Conservation (phyloP, 2,113 vertebrate species). For the Peucedramus taeniatus region DNA sequence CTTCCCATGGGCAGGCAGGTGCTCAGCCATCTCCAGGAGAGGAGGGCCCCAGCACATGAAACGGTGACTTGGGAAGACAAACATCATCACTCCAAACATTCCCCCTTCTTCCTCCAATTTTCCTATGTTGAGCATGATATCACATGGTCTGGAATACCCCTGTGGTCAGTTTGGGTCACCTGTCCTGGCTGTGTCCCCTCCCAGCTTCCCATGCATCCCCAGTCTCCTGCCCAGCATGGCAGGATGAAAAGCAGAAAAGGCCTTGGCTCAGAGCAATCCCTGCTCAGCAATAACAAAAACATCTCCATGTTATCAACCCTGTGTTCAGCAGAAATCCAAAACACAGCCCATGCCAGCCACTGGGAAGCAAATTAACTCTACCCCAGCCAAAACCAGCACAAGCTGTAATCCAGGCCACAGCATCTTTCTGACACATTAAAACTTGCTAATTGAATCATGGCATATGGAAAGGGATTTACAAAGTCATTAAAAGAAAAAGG, state of each 20-base stretch:
- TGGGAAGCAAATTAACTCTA: not conserved
- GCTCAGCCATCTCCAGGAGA: not conserved
- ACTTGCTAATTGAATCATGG: not conserved
- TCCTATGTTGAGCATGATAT: not conserved
- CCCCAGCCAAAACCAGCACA: not conserved
- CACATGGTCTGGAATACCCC: not conserved
- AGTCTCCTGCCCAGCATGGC: not conserved
- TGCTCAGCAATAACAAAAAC: not conserved
- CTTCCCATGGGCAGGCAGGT: not conserved
- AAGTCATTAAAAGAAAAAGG: not conserved
- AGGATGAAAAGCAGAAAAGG: not conserved
- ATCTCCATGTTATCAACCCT: not conserved
- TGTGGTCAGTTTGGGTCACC: not conserved
- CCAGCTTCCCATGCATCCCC: not conserved
- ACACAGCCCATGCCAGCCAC: not conserved
- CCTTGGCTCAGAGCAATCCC: not conserved
- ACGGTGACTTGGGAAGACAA: accelerated
- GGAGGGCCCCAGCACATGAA: not conserved
- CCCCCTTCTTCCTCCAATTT: not conserved
- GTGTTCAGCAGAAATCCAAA: not conserved
- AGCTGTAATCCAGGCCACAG: not conserved
- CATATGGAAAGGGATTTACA: not conserved
- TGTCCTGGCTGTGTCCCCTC: not conserved
- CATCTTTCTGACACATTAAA: not conserved
- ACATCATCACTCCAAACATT: not conserved